These are phyloP conservation scores for Myotis vivesi DNA, from an alignment of 2,797 vertebrate species.

Conservation along the genomic window DNA sequence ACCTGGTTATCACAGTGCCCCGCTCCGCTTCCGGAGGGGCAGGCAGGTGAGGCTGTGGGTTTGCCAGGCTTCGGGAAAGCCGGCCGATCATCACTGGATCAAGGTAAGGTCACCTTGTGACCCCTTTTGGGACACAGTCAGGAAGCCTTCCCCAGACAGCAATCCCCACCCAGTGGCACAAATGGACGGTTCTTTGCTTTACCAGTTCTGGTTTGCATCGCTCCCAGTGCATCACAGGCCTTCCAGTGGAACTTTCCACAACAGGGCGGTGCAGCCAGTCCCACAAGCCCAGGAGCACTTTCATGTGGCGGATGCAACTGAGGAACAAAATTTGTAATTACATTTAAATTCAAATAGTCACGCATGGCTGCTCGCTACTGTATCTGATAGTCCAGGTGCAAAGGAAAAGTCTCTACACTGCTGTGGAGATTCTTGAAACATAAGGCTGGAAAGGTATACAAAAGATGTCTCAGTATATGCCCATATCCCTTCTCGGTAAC, in stretches of 20 bases:
- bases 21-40: background rate
- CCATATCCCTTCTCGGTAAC: background rate
- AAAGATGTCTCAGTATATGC: background rate
- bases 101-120: background rate
- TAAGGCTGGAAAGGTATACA: background rate
- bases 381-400: background rate
- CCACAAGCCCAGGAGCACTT: background rate
- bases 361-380: background rate
- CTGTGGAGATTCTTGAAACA: background rate
- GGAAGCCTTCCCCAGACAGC: background rate
- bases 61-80: background rate
- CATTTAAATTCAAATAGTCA: background rate
- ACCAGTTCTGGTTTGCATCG: background rate
- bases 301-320: background rate
- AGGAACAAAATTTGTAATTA: background rate
- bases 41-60: background rate
- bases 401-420: background rate
- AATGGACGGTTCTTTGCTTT: background rate
- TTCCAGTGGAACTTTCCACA: background rate
- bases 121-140: background rate
- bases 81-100: background rate
- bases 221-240: background rate
- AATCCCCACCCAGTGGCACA: background rate
- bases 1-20: background rate
- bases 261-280: rapidly evolving